Base-by-base conservation (phyloP, 2,888 invertebrate species). In the Allophyes oxyacanthae region DNA sequence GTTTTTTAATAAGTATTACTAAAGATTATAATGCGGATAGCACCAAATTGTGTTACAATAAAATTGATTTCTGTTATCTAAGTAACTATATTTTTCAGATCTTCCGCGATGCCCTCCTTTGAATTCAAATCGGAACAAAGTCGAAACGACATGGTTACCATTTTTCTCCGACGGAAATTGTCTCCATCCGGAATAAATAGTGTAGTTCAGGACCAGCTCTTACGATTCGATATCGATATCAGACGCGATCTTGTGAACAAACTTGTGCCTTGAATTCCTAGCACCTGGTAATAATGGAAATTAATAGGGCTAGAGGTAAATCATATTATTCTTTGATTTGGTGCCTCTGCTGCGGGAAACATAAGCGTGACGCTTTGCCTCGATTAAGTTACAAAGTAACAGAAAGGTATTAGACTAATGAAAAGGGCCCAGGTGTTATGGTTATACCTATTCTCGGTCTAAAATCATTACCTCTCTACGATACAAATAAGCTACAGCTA, bases 131-230 rank as follows among this genome's bases (percentile, higher is more conserved):
- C 54, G 55, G 38, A 50, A 43, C 43, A 50, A 60, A 66, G 62
- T 70, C 42, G 46, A 60, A 65, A 55, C 50, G 55, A 26, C 66
- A 65, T 74, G 59, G 58, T 74, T 70, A 66, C 67, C 61, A 66
- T 66, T 62, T 69, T 72, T 54, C 62, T 65, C 28, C 8, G 34
- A 48, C 43, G 51, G 57, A 74, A 65, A 65, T 65, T 55, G 61
- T 64, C 56, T 59, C 50, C 38, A 46, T 58, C 48, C 51, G 43
- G 52, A 55, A 66, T 56, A 65, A 44, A 62, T 57, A 53, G 65
- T 54, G 51, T 49, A 45, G 51, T 49, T 55, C 41, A 14, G 36
- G 49, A 59, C 41, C 34, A 42, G 14, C 15, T 49, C 52, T 68
- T 64, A 52, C 42, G 48, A 52, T 30, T 43, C 11, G 0, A 44